Evolutionary conservation across 23 tunicate species (phyloP), one percentile per base, ranked within the genome.

Genomic region (Clavelina lepadiformis): DNA sequence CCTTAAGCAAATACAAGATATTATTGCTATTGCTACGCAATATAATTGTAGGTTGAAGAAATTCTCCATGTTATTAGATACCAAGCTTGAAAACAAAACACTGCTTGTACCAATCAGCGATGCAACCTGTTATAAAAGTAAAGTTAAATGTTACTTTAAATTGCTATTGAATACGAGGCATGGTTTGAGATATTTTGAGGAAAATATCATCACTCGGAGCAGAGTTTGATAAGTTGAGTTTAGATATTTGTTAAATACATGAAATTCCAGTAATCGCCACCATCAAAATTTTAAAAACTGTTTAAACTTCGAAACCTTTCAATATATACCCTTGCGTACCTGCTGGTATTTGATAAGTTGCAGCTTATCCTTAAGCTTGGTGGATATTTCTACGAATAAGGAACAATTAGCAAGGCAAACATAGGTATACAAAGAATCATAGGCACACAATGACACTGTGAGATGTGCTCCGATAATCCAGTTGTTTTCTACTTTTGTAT

Each of bases 381-480:
- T 69, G 2, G 96, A 88, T 33, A 88, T 88, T 72, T 88, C 96
- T 45, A 88, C 82, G 55, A 83, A 88, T 8, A 88, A 52, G 2
- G 96, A 87, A 63, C 96, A 88, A 11, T 88, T 87, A 8, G 96
- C 86, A 8, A 88, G 68, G 26, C 80, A 62, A n/a, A 88, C 96
- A 62, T 73, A 88, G 28, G 96, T 88, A 32, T 80, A 51, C 72
- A 88, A 33, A 2, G 96, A 63, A 46, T 88, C 96, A 61, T 77
- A 88, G 18, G 87, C 87, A 69, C 96, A 88, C 11, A 88, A 49
- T 2, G 87, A 67, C 38, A 74, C 62, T 19, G 63, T 80, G 41
- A 88, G 73, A 45, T 88, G 96, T 5, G 80, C 6, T 1, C 96
- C 96, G 31, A 83, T 82, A 0, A 80, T 58, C 81, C 88, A 81